Percentiles rank a stretch among this genome's conserved stretches.
These are phyloP conservation scores for Orestias chungarensis DNA, from an alignment of 2,797 vertebrate species.

Conservation along the genomic window DNA sequence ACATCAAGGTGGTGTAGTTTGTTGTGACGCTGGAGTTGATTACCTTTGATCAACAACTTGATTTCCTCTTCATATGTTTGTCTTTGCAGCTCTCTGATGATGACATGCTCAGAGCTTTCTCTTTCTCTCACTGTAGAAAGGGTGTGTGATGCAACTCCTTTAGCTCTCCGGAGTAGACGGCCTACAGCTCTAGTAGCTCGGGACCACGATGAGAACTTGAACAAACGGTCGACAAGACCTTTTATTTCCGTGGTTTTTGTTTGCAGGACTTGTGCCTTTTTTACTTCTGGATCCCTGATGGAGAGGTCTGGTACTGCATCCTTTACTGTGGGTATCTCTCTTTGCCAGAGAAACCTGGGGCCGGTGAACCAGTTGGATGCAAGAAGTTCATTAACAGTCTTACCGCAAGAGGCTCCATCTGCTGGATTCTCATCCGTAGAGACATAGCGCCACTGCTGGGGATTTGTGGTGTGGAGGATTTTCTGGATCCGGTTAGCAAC, in stretches of 20 bases:
- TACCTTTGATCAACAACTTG: neutral
- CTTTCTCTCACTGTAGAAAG: constrained; percentile 7
- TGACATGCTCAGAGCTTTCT: neutral
- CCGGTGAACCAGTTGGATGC: too few species aligned
- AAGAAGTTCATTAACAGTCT: too few species aligned
- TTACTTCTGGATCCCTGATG: too few species aligned
- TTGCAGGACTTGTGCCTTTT: neutral
- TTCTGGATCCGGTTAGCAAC: too few species aligned
- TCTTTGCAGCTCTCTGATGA: neutral
- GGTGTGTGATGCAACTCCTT: neutral
- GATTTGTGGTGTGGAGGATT: too few species aligned
- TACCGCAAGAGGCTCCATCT: too few species aligned
- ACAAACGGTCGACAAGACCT: neutral
- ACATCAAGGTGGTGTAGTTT: neutral
- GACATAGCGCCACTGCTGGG: too few species aligned
- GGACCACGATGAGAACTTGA: constrained; percentile 9
- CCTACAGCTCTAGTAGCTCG: neutral
- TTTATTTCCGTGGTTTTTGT: neutral
- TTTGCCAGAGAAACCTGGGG: too few species aligned
- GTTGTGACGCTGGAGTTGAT: neutral
- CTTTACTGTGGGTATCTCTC: too few species aligned
- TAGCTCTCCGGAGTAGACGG: neutral
- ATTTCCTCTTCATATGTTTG: neutral
- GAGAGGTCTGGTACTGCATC: too few species aligned
- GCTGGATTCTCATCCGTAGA: too few species aligned